phyloP scores from a whole-genome alignment of 2,888 invertebrate species.

The Ophioninae sp. region DNA sequence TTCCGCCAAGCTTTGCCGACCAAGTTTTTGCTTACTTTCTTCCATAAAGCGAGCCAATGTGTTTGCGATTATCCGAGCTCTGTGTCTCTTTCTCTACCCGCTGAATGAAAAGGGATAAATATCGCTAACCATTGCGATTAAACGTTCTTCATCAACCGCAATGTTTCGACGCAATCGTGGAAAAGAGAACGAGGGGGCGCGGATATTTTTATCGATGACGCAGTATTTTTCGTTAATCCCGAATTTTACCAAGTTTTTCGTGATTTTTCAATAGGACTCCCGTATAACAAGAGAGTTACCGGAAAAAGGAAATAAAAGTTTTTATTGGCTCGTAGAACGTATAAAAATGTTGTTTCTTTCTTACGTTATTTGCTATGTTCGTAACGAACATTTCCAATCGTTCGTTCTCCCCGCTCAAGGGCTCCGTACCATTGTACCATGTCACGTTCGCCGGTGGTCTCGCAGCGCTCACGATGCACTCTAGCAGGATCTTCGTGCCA shows the following conservation, averaged over 20 bases:
- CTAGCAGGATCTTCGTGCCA: slow-evolving; percentile 89
- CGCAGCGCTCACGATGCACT: slow-evolving; percentile 90
- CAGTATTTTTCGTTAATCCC: not conserved
- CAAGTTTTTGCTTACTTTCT: not conserved
- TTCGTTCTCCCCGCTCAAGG: slow-evolving; percentile 74
- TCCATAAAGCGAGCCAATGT: not conserved
- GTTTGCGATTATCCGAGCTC: not conserved
- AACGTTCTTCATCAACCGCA: not conserved
- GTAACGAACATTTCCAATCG: slow-evolving; percentile 76
- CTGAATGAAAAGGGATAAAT: not conserved
- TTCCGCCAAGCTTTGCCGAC: slow-evolving; percentile 3
- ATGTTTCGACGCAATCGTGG: not conserved
- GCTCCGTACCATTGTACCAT: slow-evolving; percentile 91
- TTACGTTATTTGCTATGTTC: slow-evolving; percentile 75
- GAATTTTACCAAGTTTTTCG: not conserved
- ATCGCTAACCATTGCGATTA: not conserved
- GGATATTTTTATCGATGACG: not conserved
- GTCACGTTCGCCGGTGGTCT: slow-evolving; percentile 91
- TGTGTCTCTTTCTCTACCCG: not conserved
- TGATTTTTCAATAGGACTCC: no score
- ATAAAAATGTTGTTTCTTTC: slow-evolving; percentile 65
- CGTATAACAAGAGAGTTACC: not conserved
- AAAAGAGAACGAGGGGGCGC: not conserved
- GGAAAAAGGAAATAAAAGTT: not conserved
- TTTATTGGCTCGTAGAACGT: not conserved